phyloP scores from a whole-genome alignment of 2,888 invertebrate genomes.

The Nomada ruficornis region DNA sequence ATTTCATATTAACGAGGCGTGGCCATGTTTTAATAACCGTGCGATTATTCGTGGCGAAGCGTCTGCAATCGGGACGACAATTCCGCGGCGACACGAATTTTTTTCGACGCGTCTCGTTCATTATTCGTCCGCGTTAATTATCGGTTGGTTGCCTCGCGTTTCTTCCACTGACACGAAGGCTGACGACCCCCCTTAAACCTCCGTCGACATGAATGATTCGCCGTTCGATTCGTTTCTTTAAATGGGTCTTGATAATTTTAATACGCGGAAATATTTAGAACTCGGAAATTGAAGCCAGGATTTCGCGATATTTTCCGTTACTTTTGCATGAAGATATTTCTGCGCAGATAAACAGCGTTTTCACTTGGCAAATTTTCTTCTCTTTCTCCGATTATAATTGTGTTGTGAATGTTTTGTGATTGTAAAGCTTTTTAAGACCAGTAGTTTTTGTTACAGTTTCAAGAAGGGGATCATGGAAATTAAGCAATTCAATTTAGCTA shows the following conservation, averaged over 20 bases:
- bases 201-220: no score
- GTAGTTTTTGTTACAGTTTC: no score
- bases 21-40: slow-evolving; percentile 62
- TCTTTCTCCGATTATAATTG: no score
- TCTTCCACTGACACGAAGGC: neutral
- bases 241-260: no score
- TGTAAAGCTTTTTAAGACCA: no score
- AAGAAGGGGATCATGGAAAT: no score
- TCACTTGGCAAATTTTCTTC: no score
- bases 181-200: neutral
- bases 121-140: slow-evolving; percentile 10
- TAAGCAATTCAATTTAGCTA: no score
- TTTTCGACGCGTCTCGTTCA: neutral
- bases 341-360: no score
- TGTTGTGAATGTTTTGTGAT: no score
- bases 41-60: slow-evolving; percentile 14
- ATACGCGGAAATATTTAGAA: no score
- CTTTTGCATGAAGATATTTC: neutral
- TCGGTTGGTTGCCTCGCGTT: neutral
- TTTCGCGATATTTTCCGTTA: neutral
- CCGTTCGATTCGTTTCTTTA: neutral
- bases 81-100: neutral
- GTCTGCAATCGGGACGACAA: neutral
- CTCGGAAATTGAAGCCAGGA: no score
- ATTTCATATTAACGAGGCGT: slow-evolving; percentile 39